Base-by-base conservation (phyloP, 2,113 vertebrate species). In the Butorides virescens region DNA sequence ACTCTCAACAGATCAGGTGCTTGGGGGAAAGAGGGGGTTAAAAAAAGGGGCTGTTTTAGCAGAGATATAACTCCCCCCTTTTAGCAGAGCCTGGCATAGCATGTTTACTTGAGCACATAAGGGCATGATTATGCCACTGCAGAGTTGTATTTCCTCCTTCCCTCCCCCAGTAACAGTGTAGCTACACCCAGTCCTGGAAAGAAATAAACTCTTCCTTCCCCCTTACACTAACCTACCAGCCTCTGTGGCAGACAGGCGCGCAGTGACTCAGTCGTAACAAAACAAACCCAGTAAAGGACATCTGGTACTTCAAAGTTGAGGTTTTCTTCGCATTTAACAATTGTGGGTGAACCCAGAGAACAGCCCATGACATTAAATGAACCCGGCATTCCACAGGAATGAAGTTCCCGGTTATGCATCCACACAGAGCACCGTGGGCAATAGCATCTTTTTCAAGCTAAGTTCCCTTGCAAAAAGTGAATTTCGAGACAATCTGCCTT, bases 161-260 rank as follows among this genome's bases (percentile, higher is more conserved):
- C 67, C 53, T 67, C 26, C 49, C 49, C 30, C 55, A n/a, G 15
- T 39, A 58, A 34, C 5, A 34, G 34, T 10, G 39, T 0, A 7
- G 90, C 78, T 88, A 83, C 91, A 93, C 82, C 92, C 91, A 92
- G 59, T 56, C 46, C 88, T 90, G 88, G 53, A 88, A 88, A 91
- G 83, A 93, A 86, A 67, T 2, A 47, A 66, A 21, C 56, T 65
- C 46, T 68, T 68, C 0, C 1, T 68, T 68, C 0, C 1, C 26
- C 47, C 56, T 56, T 5, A 42, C 36, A 9, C 23, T 42, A 78
- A 36, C 49, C 36, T 47, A 62, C 29, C 44, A 59, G 46, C 29
- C 50, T 49, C 27, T 29, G 42, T 8, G 16, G 47, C 74, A 81
- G 46, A 53, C 21, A 42, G n/a, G 42, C 67, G 59, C 3, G 0